phyloP scores from a whole-genome alignment of 2,797 vertebrate genomes.

The Poecilia gillii region DNA sequence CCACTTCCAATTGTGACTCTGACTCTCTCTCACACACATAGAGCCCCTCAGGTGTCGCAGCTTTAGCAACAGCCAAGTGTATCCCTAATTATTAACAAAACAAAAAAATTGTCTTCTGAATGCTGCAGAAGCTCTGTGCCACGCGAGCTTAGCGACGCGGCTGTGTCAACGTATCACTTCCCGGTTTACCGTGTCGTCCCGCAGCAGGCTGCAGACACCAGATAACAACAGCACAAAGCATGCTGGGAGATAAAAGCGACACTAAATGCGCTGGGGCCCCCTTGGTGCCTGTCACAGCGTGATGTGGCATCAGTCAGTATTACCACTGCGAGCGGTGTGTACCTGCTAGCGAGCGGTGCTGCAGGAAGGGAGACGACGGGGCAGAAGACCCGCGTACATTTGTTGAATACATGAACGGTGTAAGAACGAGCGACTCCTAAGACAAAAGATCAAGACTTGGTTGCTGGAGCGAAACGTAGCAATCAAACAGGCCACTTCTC shows the following conservation, averaged over 20 bases:
- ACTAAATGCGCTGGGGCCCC: slow-evolving; percentile 56
- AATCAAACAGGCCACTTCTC: background rate
- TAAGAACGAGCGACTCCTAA: background rate
- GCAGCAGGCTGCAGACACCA: slow-evolving; percentile 70
- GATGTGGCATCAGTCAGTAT: slow-evolving; percentile 66
- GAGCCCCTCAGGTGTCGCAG: slow-evolving; percentile 45
- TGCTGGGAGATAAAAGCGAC: slow-evolving; percentile 72
- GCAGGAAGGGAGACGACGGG: slow-evolving; percentile 7
- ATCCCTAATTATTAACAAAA: slow-evolving; percentile 68
- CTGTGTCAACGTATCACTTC: slow-evolving; percentile 66
- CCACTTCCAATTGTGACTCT: background rate
- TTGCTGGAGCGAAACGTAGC: background rate
- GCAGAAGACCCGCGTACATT: background rate
- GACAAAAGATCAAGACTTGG: background rate
- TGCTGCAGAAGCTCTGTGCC: slow-evolving; percentile 38
- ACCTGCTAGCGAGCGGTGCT: slow-evolving; percentile 27
- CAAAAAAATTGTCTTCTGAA: slow-evolving; percentile 24
- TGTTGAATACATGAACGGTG: background rate
- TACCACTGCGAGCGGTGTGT: slow-evolving; percentile 30
- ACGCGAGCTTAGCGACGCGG: slow-evolving; percentile 29
- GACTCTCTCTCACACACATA: background rate
- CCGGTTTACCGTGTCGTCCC: slow-evolving; percentile 69
- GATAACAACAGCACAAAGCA: slow-evolving; percentile 76
- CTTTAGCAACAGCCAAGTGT: slow-evolving; percentile 38
- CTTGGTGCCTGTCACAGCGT: slow-evolving; percentile 39